Evolutionary conservation across 2,113 vertebrate genomes (phyloP).

Genomic region (Cyanistes caeruleus): DNA sequence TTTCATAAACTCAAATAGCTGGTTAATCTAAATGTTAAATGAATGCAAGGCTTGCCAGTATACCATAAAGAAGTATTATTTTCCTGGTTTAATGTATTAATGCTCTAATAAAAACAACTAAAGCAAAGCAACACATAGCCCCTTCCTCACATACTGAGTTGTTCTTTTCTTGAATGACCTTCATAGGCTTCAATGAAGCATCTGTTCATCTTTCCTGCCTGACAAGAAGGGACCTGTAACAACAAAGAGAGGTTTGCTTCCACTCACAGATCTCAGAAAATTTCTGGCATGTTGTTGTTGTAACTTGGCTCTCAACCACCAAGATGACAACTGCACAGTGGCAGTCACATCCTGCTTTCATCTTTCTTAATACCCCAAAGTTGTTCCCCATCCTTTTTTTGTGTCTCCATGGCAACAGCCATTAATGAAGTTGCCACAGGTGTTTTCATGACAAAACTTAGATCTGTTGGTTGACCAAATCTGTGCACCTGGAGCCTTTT

Average conservation of each 20-base stretch:
- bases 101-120: background rate
- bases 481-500: background rate
- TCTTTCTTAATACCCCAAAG: background rate
- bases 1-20: background rate
- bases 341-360: background rate
- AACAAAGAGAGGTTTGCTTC: background rate
- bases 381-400: background rate
- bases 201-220: background rate
- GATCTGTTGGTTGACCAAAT: background rate
- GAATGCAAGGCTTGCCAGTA: background rate
- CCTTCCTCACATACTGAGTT: background rate
- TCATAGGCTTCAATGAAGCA: background rate
- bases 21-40: background rate
- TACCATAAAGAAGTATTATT: background rate
- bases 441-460: background rate
- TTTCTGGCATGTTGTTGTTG: background rate
- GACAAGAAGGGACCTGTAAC: background rate
- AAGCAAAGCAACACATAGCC: background rate
- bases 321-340: background rate
- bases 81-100: background rate
- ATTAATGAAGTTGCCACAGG: background rate
- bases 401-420: background rate
- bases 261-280: background rate
- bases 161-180: background rate
- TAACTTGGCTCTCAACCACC: background rate